phyloP scores from a whole-genome alignment of 2,797 vertebrate genomes.

The Dromococcyx pavoninus region DNA sequence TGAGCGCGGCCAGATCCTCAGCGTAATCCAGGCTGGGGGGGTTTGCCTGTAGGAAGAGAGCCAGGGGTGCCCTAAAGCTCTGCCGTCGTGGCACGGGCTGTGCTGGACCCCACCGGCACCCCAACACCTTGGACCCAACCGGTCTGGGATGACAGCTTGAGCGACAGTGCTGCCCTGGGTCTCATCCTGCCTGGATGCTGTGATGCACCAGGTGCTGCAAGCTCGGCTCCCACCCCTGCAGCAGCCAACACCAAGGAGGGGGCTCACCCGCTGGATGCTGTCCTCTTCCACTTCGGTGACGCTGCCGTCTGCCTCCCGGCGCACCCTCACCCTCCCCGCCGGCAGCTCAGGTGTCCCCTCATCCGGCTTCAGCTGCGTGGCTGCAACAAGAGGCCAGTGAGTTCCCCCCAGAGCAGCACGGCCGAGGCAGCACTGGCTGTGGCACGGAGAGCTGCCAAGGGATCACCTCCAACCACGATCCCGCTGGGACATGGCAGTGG shows the following conservation, averaged over 20 bases:
- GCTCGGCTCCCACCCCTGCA: fast-evolving
- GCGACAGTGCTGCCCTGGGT: fast-evolving
- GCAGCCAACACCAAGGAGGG: fast-evolving
- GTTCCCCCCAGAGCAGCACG: fast-evolving
- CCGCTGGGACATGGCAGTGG: neutral
- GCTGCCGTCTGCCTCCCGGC: slow-evolving; percentile 76
- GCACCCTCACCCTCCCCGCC: slow-evolving; percentile 81
- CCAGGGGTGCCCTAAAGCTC: neutral
- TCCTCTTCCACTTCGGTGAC: slow-evolving; percentile 83
- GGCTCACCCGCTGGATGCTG: slow-evolving; percentile 83
- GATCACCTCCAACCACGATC: fast-evolving
- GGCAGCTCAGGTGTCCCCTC: slow-evolving; percentile 90
- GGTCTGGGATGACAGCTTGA: fast-evolving
- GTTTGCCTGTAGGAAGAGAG: slow-evolving; percentile 78
- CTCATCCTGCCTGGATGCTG: neutral
- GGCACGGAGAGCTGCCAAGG: fast-evolving
- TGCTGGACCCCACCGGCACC: neutral
- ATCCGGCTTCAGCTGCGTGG: slow-evolving; percentile 91
- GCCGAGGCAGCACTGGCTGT: fast-evolving
- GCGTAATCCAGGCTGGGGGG: slow-evolving; percentile 83
- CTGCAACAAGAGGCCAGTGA: slow-evolving; percentile 55
- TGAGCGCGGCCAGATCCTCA: slow-evolving; percentile 86
- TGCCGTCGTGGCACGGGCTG: fast-evolving
- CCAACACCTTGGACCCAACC: neutral
- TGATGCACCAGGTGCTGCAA: fast-evolving